Percentiles rank a stretch among this genome's conserved stretches.
These are phyloP conservation scores for Lophotis ruficrista DNA, from an alignment of 2,113 vertebrate species.

Conservation along the genomic window DNA sequence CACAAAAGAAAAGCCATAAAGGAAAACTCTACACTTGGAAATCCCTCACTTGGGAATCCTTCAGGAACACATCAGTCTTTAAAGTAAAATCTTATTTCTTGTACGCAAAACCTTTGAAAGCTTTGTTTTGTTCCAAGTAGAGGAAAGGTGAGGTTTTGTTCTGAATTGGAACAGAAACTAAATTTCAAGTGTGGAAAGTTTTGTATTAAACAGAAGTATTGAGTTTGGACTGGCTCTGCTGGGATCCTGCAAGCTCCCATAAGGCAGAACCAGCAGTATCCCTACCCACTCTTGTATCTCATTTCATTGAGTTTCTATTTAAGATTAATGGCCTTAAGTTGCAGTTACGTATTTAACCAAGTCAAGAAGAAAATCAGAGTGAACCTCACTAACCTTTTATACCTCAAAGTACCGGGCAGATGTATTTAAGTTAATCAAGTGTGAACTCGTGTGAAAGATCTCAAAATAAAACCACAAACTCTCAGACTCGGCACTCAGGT, in stretches of 20 bases:
- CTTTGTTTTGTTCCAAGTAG: background rate
- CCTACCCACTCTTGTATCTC: background rate
- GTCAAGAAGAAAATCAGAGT: slow-evolving; percentile 31
- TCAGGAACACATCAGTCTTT: background rate
- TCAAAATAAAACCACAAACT: background rate
- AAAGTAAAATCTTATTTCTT: background rate
- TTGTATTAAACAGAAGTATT: background rate
- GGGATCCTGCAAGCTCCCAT: background rate
- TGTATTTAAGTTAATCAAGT: background rate
- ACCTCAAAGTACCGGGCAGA: background rate
- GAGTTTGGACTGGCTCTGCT: background rate
- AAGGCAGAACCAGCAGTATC: background rate
- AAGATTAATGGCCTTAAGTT: background rate
- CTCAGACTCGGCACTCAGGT: background rate
- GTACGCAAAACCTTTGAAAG: background rate
- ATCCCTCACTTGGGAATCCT: background rate
- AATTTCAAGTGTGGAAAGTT: background rate
- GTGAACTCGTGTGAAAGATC: background rate
- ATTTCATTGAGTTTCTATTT: background rate
- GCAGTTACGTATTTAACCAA: background rate
- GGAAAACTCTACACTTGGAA: background rate
- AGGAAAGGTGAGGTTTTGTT: background rate
- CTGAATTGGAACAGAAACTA: background rate
- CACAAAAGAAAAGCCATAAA: background rate
- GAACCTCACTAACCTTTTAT: background rate